Evolutionary conservation across 1,140 invertebrate genomes (phyloP).

Genomic region (Platyura marginata): DNA sequence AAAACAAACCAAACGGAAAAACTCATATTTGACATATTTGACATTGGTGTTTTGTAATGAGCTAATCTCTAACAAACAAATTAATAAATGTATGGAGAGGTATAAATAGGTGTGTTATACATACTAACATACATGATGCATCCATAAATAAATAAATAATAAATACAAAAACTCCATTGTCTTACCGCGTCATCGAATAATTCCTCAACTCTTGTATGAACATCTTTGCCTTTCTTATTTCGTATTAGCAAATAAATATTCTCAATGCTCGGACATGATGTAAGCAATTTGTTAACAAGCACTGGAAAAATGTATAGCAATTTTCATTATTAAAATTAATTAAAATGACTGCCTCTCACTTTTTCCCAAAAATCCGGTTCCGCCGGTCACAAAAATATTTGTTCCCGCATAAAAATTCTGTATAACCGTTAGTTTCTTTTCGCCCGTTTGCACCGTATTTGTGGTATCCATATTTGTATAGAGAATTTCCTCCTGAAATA

Average conservation of each 20-base stretch:
- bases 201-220: conserved; percentile 44
- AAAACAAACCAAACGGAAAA: too few species aligned
- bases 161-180: too few species aligned
- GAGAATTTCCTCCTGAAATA: too few species aligned
- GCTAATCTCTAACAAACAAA: too few species aligned
- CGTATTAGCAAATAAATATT: conserved; percentile 61
- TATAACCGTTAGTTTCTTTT: conserved; percentile 12
- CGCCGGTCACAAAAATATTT: conserved; percentile 49
- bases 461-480: too few species aligned
- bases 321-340: neutral
- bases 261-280: conserved; percentile 53
- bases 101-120: too few species aligned
- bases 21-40: too few species aligned
- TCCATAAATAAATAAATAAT: too few species aligned
- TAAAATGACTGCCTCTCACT: conserved; percentile 14
- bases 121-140: too few species aligned
- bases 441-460: too few species aligned
- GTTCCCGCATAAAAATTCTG: conserved; percentile 35
- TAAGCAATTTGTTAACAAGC: conserved; percentile 63
- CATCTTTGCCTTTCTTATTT: conserved; percentile 57
- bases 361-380: conserved; percentile 69
- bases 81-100: too few species aligned
- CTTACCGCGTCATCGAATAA: conserved; percentile 49
- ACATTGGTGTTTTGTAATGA: too few species aligned
- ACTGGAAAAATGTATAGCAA: conserved; percentile 8